phyloP scores from a whole-genome alignment of 2,113 vertebrate genomes.

The Clarias magur region DNA sequence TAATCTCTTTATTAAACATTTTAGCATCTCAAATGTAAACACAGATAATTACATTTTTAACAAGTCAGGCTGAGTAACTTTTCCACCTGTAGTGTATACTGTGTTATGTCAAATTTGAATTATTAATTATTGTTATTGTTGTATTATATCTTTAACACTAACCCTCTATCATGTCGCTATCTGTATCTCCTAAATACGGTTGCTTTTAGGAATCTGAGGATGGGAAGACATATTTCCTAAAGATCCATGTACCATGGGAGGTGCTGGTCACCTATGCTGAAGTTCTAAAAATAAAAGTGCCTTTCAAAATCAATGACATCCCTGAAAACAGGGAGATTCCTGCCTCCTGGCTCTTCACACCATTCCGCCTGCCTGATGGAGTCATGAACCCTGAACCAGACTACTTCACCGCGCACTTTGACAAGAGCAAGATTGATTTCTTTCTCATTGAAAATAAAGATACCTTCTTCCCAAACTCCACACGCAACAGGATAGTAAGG shows the following conservation, averaged over 20 bases:
- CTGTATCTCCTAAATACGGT: not conserved
- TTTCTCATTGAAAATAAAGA: conserved; percentile 86
- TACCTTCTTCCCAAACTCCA: conserved; percentile 86
- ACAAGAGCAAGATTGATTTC: conserved; percentile 86
- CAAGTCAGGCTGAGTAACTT: not conserved
- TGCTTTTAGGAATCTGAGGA: conserved; percentile 86
- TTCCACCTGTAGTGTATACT: not conserved
- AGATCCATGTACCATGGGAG: conserved; percentile 94
- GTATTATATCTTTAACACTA: not conserved
- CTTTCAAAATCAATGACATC: conserved; percentile 86
- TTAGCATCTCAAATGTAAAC: too few relatives aligned
- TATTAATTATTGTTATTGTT: not conserved
- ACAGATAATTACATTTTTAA: too few relatives aligned
- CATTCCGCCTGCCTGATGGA: conserved; percentile 76
- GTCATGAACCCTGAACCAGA: conserved; percentile 85
- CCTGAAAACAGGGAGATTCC: conserved; percentile 67
- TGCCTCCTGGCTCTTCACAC: conserved; percentile 74
- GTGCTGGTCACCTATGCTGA: conserved; percentile 90
- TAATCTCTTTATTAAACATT: too few relatives aligned
- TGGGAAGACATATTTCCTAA: conserved; percentile 88
- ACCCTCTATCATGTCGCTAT: not conserved
- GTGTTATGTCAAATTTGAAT: not conserved
- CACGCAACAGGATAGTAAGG: conserved; percentile 95
- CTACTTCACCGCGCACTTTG: conserved; percentile 88
- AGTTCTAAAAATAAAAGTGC: conserved; percentile 91